Evolutionary conservation across 2,888 invertebrate species (phyloP).

Genomic region (Troides helena): DNA sequence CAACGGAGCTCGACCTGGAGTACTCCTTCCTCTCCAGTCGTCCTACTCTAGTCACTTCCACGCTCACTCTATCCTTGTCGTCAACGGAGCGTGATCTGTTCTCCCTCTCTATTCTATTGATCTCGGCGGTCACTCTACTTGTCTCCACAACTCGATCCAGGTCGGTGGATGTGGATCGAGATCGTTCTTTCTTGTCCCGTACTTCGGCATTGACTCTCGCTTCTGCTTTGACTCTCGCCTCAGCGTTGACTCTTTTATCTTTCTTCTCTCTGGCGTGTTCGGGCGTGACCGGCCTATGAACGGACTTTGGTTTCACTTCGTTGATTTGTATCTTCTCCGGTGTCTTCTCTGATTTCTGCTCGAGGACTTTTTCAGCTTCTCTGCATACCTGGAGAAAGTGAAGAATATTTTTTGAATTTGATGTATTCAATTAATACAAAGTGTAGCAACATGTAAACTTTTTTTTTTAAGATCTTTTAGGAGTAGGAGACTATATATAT

Average conservation of each 20-base stretch:
- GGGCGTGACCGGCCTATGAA: constrained; percentile 33
- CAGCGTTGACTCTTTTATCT: background rate
- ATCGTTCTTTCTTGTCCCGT: constrained; percentile 33
- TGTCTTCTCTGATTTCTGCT: constrained; percentile 51
- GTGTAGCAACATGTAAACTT: background rate
- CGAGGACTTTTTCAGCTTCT: constrained; percentile 72
- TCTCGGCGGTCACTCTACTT: constrained; percentile 38
- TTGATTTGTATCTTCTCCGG: constrained; percentile 40
- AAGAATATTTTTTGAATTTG: background rate
- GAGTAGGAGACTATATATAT: background rate
- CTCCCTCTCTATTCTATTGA: constrained; percentile 39
- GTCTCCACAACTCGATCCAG: constrained; percentile 19
- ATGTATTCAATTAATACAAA: background rate
- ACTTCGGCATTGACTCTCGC: constrained; percentile 23
- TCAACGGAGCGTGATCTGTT: constrained; percentile 39
- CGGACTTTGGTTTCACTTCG: constrained; percentile 45
- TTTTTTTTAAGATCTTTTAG: background rate
- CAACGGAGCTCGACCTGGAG: constrained; percentile 57
- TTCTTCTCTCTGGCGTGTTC: constrained; percentile 35
- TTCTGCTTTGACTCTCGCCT: constrained; percentile 25
- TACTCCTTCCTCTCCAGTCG: constrained; percentile 44
- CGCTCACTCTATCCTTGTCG: constrained; percentile 37
- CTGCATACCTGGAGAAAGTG: constrained; percentile 57
- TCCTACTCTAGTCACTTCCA: constrained; percentile 35
- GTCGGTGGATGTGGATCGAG: constrained; percentile 32